These are phyloP conservation scores for Halcyon leucocephala DNA, from an alignment of 2,797 vertebrate genomes.

Conservation along the genomic window DNA sequence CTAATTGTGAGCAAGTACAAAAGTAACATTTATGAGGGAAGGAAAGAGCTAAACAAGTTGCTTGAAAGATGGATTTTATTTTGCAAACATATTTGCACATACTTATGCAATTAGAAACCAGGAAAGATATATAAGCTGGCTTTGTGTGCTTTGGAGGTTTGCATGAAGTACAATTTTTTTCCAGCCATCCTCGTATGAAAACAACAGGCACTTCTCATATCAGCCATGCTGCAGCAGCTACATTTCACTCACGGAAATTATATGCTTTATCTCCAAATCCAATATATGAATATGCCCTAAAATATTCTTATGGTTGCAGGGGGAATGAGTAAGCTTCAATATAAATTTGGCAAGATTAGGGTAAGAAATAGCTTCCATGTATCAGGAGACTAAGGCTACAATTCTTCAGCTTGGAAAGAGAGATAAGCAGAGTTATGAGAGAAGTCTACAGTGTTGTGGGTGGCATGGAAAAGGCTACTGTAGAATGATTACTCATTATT, in stretches of 20 bases:
- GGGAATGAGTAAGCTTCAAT: neutral
- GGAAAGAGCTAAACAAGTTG: neutral
- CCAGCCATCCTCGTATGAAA: neutral
- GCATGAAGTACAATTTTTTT: neutral
- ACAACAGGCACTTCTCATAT: neutral
- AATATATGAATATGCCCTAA: neutral
- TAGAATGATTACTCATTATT: neutral
- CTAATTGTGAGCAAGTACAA: neutral
- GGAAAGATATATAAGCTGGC: neutral
- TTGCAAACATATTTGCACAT: neutral
- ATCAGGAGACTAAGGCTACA: neutral
- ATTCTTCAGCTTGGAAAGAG: neutral
- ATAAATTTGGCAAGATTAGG: neutral
- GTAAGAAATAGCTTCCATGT: neutral
- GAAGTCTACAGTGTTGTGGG: neutral
- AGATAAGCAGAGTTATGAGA: neutral
- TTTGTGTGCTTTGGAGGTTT: neutral
- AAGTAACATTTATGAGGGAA: neutral
- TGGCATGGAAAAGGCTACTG: neutral
- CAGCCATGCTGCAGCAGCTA: neutral
- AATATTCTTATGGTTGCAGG: neutral
- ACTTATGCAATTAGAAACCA: neutral
- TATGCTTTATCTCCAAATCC: neutral
- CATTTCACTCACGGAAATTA: neutral
- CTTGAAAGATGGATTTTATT: neutral